Percentiles rank a stretch among this genome's conserved stretches.
Conservation (phyloP, 2,113 vertebrate genomes). For the Stictonetta naevosa region DNA sequence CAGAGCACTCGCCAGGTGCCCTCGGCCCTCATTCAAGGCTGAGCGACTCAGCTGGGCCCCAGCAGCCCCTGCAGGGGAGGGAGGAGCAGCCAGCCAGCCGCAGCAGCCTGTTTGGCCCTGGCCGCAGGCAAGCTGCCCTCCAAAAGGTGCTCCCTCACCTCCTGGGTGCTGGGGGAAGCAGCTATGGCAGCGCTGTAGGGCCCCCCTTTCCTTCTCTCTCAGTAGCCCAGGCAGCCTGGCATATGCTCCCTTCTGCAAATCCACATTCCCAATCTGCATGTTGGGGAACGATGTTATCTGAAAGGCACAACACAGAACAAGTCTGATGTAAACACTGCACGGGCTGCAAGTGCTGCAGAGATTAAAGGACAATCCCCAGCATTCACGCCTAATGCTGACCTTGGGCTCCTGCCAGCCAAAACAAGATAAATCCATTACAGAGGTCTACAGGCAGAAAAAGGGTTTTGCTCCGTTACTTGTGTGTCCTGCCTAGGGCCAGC, state of each 20-base stretch:
- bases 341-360: background rate
- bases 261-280: background rate
- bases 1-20: background rate
- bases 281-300: accelerated
- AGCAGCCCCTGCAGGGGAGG: background rate
- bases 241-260: background rate
- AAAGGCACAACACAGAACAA: background rate
- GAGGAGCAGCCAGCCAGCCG: background rate
- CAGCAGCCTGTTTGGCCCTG: background rate
- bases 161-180: background rate
- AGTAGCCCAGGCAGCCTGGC: background rate
- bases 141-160: background rate
- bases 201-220: background rate
- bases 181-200: background rate
- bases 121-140: background rate
- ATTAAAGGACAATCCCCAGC: background rate
- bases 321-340: background rate
- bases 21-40: background rate
- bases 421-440: background rate
- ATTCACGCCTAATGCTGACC: background rate
- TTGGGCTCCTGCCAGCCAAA: background rate
- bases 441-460: background rate
- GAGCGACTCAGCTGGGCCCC: accelerated
- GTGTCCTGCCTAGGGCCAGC: background rate
- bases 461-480: background rate